These are phyloP conservation scores for Zaprionus camerounensis DNA, from an alignment of 1,140 invertebrate species.

Conservation along the genomic window DNA sequence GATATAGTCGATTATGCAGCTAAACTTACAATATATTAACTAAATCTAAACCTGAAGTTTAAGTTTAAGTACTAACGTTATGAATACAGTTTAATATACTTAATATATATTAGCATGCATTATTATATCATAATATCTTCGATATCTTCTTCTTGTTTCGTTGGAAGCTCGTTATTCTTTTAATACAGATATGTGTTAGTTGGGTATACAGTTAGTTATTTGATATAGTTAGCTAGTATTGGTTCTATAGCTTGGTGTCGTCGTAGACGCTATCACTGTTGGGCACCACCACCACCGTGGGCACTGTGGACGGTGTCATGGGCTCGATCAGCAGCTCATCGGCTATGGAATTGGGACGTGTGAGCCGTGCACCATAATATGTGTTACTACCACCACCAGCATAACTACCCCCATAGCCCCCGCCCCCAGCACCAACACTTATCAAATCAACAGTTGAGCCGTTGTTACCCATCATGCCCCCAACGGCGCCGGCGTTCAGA, in stretches of 20 bases:
- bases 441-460: constrained; percentile 62
- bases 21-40: constrained; percentile 19
- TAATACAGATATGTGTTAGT: constrained; percentile 51
- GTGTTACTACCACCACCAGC: constrained; percentile 28
- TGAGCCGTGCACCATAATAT: constrained; percentile 33
- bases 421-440: constrained; percentile 45
- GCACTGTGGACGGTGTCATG: constrained; percentile 51
- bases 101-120: constrained; percentile 8
- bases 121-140: neutral
- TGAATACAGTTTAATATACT: neutral
- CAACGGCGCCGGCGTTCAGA: constrained; percentile 49
- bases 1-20: constrained; percentile 36
- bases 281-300: constrained; percentile 79
- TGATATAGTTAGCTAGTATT: neutral
- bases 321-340: constrained; percentile 69
- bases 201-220: constrained; percentile 11
- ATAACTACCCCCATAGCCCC: constrained; percentile 26
- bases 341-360: constrained; percentile 62
- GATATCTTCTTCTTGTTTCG: constrained; percentile 10
- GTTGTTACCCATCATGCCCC: constrained; percentile 56
- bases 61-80: constrained; percentile 8
- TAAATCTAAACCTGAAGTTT: constrained; percentile 26
- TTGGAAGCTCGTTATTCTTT: constrained; percentile 35
- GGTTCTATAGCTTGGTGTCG: constrained; percentile 76
- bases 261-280: constrained; percentile 67